These are phyloP conservation scores for Tachina lurida DNA, from an alignment of 2,888 invertebrate species.

Conservation along the genomic window DNA sequence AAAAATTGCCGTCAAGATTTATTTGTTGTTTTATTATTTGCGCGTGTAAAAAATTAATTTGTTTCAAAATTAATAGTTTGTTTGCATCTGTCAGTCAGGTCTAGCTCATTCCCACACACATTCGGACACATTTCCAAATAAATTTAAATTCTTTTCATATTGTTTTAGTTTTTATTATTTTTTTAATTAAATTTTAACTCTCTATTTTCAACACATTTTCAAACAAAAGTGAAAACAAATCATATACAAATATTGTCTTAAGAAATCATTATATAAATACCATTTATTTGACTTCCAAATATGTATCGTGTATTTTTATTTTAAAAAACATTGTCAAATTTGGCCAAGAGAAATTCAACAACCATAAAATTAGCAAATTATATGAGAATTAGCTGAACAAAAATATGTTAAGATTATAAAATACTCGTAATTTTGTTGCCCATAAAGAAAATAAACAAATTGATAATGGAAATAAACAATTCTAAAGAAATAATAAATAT, in stretches of 20 bases:
- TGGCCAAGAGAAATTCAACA: slow-evolving; percentile 13
- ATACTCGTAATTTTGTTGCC: no score
- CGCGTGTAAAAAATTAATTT: slow-evolving; percentile 15
- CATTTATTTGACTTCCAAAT: slow-evolving; percentile 7
- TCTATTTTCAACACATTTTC: slow-evolving; percentile 6
- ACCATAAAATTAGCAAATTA: background rate
- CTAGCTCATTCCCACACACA: slow-evolving; percentile 3
- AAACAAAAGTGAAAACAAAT: slow-evolving; percentile 13
- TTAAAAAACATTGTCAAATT: slow-evolving; percentile 31
- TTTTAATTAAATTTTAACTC: background rate
- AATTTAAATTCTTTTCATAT: background rate
- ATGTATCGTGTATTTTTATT: slow-evolving; percentile 30
- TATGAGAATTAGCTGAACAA: background rate
- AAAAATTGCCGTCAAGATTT: background rate
- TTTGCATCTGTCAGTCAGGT: slow-evolving; percentile 56
- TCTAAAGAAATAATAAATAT: no score
- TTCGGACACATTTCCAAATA: background rate
- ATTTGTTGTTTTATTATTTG: background rate
- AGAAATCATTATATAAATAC: slow-evolving; percentile 2
- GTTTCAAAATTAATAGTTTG: slow-evolving; percentile 24
- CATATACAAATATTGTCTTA: slow-evolving; percentile 31
- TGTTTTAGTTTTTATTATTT: background rate
- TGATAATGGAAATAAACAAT: no score
- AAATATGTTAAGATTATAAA: background rate
- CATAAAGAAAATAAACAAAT: no score